Conservation (phyloP, 2,797 vertebrate species). For the Luscinia luscinia region DNA sequence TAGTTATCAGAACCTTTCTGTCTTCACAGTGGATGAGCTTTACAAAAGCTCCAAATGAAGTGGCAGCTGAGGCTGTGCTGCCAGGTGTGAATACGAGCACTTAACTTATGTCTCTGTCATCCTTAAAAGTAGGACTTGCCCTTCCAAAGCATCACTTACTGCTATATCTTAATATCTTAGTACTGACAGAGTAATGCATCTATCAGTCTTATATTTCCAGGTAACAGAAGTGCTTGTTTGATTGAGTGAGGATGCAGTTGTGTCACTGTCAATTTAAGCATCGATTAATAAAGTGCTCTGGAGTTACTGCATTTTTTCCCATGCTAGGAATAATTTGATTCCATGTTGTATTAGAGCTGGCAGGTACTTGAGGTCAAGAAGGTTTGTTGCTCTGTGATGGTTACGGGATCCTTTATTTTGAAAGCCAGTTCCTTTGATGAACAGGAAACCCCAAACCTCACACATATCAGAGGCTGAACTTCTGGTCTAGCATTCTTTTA, state of each 20-base stretch:
- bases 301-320: not conserved
- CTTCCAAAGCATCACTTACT: not conserved
- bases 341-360: not conserved
- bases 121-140: not conserved
- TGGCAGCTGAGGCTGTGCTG: not conserved
- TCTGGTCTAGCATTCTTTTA: not conserved
- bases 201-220: not conserved
- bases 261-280: not conserved
- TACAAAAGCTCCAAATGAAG: not conserved
- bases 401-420: not conserved
- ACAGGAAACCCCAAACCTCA: not conserved
- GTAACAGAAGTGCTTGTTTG: not conserved
- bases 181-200: not conserved
- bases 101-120: not conserved
- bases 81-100: not conserved
- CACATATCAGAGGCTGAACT: not conserved
- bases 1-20: not conserved
- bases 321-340: not conserved
- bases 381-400: not conserved
- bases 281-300: not conserved
- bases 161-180: not conserved
- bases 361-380: not conserved
- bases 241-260: not conserved
- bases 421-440: not conserved
- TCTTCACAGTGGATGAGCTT: not conserved